Percentiles rank a stretch among this genome's conserved stretches.
phyloP scores from a whole-genome alignment of 2,113 vertebrate genomes.

The Neolamprologus toae region DNA sequence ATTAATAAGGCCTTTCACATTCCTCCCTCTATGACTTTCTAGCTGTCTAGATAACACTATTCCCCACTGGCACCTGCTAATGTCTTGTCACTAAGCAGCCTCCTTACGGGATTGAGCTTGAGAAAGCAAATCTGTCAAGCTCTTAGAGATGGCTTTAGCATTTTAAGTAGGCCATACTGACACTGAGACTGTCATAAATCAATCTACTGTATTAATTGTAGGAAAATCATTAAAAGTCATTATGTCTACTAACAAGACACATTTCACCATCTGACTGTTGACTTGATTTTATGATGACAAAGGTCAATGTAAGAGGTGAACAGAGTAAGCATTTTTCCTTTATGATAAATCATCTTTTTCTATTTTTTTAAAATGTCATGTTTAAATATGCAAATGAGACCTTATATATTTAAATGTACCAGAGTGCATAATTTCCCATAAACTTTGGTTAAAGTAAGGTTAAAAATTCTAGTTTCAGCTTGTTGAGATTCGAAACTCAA shows the following conservation, averaged over 20 bases:
- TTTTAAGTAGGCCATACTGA: slow-evolving; percentile 14
- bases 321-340: neutral
- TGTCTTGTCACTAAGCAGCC: slow-evolving; percentile 20
- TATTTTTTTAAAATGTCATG: neutral
- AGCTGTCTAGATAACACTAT: slow-evolving; percentile 31
- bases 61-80: slow-evolving; percentile 35
- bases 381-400: neutral
- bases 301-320: neutral
- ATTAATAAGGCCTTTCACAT: slow-evolving; percentile 26
- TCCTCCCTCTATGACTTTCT: slow-evolving; percentile 15
- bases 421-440: neutral
- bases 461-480: neutral
- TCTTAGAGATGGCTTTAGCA: slow-evolving; percentile 2
- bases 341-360: neutral
- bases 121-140: slow-evolving; percentile 7
- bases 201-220: neutral
- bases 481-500: neutral
- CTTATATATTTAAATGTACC: neutral
- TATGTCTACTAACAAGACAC: neutral
- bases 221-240: neutral
- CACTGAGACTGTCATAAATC: neutral
- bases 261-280: neutral
- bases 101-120: neutral
- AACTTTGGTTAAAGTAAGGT: neutral
- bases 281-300: neutral